phyloP scores from a whole-genome alignment of 2,888 invertebrate genomes.

The Sericinus montela region DNA sequence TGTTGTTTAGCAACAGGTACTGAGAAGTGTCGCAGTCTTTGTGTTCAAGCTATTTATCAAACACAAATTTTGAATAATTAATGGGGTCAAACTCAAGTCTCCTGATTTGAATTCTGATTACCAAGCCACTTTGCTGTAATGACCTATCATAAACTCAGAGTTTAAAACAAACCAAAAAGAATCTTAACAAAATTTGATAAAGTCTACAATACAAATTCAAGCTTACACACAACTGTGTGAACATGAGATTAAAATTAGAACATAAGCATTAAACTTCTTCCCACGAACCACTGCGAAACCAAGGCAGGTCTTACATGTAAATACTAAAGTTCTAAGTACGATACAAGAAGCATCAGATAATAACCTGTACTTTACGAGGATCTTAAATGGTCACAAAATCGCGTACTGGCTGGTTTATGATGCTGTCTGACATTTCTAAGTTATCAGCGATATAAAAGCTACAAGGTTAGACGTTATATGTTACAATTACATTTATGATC shows the following conservation, averaged over 20 bases:
- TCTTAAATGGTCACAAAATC: conserved; percentile 1
- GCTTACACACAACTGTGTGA: not conserved
- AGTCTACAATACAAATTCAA: not conserved
- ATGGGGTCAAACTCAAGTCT: too few relatives aligned
- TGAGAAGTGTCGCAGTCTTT: too few relatives aligned
- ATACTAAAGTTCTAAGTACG: conserved; percentile 1
- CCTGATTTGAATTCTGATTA: too few relatives aligned
- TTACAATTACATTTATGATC: too few relatives aligned
- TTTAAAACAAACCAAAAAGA: too few relatives aligned
- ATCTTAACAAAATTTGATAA: too few relatives aligned
- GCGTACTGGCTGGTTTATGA: conserved; percentile 7
- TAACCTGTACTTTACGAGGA: conserved; percentile 4
- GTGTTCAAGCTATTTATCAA: too few relatives aligned
- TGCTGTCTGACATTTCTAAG: conserved; percentile 5
- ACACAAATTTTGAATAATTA: too few relatives aligned
- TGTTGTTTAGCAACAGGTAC: too few relatives aligned
- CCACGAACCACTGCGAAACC: conserved; percentile 16
- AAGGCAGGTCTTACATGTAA: conserved; percentile 1
- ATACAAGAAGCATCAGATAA: conserved; percentile 7
- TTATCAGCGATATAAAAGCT: not conserved
- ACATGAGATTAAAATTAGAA: conserved; percentile 5
- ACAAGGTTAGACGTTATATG: too few relatives aligned
- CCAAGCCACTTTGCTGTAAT: too few relatives aligned
- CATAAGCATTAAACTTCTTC: conserved; percentile 8
- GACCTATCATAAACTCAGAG: too few relatives aligned